Conservation (phyloP, 2,888 invertebrate genomes). For the Theretra japonica region DNA sequence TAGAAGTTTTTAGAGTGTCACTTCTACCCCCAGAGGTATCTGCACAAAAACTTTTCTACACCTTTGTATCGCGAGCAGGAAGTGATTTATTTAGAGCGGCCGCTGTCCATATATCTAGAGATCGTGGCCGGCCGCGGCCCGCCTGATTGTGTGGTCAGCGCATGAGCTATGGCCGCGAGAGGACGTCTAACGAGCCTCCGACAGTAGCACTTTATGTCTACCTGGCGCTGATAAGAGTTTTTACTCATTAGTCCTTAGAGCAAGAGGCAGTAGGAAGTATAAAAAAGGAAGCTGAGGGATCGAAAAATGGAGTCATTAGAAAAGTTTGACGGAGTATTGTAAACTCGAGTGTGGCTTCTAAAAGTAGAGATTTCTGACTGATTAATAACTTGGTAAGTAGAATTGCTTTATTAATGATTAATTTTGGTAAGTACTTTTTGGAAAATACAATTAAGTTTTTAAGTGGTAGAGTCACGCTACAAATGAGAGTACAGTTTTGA, state of each 20-base stretch:
- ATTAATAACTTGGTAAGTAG: too few species aligned
- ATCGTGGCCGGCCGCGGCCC: slow-evolving; percentile 60
- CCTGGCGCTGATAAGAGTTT: slow-evolving; percentile 2
- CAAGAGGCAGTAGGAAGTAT: not conserved
- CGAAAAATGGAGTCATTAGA: too few species aligned
- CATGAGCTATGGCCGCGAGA: slow-evolving; percentile 51
- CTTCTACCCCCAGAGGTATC: slow-evolving; percentile 39
- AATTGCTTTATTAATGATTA: too few species aligned
- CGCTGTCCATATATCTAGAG: slow-evolving; percentile 70
- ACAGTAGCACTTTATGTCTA: slow-evolving; percentile 31
- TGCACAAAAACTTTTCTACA: slow-evolving; percentile 43
- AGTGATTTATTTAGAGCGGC: slow-evolving; percentile 80
- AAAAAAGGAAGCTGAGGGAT: too few species aligned
- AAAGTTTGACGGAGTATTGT: too few species aligned
- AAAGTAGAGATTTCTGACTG: too few species aligned
- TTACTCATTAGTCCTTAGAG: not conserved
- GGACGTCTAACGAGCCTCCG: slow-evolving; percentile 41
- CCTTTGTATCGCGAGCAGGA: slow-evolving; percentile 74
- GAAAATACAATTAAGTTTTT: too few species aligned
- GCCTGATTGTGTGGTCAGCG: slow-evolving; percentile 48
- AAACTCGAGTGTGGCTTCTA: too few species aligned
- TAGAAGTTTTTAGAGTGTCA: too few species aligned
- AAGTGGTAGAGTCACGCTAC: too few species aligned
- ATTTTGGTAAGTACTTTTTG: too few species aligned
- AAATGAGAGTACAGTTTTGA: too few species aligned